Conservation (phyloP, 2,888 invertebrate species). For the Athalia cordata region DNA sequence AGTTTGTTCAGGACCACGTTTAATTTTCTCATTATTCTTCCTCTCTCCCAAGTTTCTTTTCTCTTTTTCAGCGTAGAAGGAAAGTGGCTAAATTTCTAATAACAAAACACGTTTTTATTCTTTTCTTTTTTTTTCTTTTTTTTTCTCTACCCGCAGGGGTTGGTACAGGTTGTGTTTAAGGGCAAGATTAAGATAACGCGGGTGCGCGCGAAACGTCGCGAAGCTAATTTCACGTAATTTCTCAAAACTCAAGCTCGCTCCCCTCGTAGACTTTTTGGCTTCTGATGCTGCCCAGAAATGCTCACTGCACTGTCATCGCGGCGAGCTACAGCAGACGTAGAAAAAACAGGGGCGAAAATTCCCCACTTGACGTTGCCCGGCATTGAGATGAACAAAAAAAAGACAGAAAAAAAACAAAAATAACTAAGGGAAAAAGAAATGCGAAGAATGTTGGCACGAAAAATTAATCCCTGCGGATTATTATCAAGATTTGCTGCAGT, state of each 20-base stretch:
- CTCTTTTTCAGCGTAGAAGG: too few relatives aligned
- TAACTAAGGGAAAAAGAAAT: not conserved
- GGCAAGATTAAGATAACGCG: not conserved
- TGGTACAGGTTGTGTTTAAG: slow-evolving; percentile 1
- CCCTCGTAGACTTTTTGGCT: slow-evolving; percentile 13
- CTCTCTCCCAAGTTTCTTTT: too few relatives aligned
- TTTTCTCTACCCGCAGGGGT: not conserved
- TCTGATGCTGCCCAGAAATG: slow-evolving; percentile 6
- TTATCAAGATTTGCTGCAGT: not conserved
- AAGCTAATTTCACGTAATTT: slow-evolving; percentile 70
- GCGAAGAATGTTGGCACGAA: not conserved
- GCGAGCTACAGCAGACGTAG: not conserved
- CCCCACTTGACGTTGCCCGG: too few relatives aligned
- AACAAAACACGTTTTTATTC: too few relatives aligned
- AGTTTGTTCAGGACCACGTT: too few relatives aligned
- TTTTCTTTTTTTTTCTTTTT: too few relatives aligned
- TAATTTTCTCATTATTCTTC: too few relatives aligned
- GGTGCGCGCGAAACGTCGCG: slow-evolving; percentile 54
- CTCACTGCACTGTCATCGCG: not conserved
- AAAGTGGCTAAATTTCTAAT: too few relatives aligned
- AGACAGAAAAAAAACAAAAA: not conserved
- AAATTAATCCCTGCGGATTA: not conserved
- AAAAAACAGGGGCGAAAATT: not conserved
- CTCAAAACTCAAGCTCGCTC: slow-evolving; percentile 57
- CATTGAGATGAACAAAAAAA: not conserved